Percentiles rank a stretch among this genome's conserved stretches.
Evolutionary conservation across 1,140 invertebrate species (phyloP).

Genomic region (Rhopalosiphum maidis): DNA sequence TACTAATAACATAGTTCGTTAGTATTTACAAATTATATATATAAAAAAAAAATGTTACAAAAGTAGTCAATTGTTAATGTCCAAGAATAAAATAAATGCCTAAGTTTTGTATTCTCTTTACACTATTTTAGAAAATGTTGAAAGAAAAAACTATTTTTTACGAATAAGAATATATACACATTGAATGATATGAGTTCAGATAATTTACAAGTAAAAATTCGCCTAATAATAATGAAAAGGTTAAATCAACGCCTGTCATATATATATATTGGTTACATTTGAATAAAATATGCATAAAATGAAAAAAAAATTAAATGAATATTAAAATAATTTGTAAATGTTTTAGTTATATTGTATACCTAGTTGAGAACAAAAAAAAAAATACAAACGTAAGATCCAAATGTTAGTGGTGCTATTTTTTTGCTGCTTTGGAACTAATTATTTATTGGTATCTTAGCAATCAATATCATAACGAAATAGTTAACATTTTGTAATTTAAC

Average conservation of each 20-base stretch:
- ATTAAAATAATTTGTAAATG: not conserved
- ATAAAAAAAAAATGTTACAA: not conserved
- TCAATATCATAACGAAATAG: not conserved
- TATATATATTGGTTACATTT: not conserved
- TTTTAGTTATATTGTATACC: too few species aligned
- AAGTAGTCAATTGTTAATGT: not conserved
- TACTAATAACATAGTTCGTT: not conserved
- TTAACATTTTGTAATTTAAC: not conserved
- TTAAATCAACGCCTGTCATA: not conserved
- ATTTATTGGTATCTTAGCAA: not conserved
- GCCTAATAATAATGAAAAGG: not conserved
- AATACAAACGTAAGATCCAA: not conserved
- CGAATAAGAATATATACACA: not conserved
- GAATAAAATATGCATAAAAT: not conserved
- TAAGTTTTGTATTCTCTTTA: not conserved
- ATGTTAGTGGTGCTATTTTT: not conserved
- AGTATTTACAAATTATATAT: not conserved
- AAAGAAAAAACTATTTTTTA: not conserved
- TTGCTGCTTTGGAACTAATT: not conserved
- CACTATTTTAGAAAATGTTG: not conserved
- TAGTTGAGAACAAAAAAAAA: too few species aligned
- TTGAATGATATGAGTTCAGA: not conserved
- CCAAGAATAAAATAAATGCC: not conserved
- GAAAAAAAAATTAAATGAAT: not conserved
- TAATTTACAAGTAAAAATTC: not conserved